These are phyloP conservation scores for Torymus tubicola DNA, from an alignment of 2,888 invertebrate species.

Conservation along the genomic window DNA sequence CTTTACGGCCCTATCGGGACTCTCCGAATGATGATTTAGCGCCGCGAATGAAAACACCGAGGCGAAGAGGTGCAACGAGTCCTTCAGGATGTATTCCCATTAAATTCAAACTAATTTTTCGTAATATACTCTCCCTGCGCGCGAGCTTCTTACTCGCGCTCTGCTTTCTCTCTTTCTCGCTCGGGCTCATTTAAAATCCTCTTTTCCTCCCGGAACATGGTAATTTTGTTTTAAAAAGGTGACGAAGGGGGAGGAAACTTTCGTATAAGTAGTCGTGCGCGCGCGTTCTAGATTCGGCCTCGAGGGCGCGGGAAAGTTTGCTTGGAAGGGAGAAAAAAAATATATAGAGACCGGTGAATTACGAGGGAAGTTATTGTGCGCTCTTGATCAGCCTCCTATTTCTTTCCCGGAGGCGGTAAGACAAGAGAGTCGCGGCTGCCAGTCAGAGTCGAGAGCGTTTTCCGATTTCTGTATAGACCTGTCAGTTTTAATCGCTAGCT, in stretches of 20 bases:
- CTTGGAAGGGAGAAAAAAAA: too few relatives aligned
- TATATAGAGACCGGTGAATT: too few relatives aligned
- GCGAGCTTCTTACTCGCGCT: too few relatives aligned
- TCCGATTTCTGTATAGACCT: slow-evolving; percentile 9
- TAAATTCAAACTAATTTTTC: not conserved
- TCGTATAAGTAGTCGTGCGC: too few relatives aligned
- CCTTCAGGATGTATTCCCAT: slow-evolving; percentile 13
- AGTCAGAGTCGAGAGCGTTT: slow-evolving; percentile 20
- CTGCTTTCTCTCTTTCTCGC: too few relatives aligned
- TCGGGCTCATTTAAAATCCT: not conserved
- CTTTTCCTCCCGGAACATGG: not conserved
- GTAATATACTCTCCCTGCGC: not conserved
- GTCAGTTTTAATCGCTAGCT: too few relatives aligned
- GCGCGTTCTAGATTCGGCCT: too few relatives aligned
- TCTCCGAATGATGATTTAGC: slow-evolving; percentile 33
- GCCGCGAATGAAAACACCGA: not conserved
- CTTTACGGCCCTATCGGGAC: slow-evolving; percentile 26
- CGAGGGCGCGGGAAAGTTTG: too few relatives aligned
- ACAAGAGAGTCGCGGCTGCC: not conserved
- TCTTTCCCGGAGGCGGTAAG: too few relatives aligned
- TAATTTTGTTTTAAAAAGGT: not conserved
- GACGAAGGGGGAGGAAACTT: not conserved
- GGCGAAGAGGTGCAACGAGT: not conserved
- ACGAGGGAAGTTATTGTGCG: too few relatives aligned
- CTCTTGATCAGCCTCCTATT: too few relatives aligned